Conservation (phyloP, 2,797 vertebrate genomes). For the Chelon labrosus region DNA sequence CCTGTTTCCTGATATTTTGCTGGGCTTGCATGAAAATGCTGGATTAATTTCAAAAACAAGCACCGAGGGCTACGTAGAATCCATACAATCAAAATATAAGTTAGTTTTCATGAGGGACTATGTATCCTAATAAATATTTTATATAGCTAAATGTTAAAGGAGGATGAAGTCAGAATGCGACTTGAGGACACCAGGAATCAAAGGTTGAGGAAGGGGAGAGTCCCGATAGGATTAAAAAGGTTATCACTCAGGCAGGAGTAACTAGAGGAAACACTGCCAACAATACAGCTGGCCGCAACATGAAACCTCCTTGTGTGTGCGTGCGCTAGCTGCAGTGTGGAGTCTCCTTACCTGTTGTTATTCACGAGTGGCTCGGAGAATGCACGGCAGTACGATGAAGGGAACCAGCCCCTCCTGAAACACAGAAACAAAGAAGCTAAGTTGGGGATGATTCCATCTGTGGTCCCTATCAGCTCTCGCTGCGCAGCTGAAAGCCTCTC, state of each 20-base stretch:
- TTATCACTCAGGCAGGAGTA: constrained; percentile 61
- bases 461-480: constrained; percentile 1
- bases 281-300: constrained; percentile 74
- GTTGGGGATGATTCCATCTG: constrained; percentile 40
- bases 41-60: constrained; percentile 15
- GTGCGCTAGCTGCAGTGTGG: constrained; percentile 45
- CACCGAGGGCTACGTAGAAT: constrained; percentile 5
- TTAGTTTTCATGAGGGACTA: not conserved
- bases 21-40: constrained; percentile 31
- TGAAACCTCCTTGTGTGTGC: constrained; percentile 60
- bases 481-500: constrained; percentile 14
- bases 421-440: constrained; percentile 45
- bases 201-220: constrained; percentile 62
- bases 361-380: constrained; percentile 88
- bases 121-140: not conserved
- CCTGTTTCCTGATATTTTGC: constrained; percentile 57
- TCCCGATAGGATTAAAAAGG: constrained; percentile 57
- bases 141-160: not conserved
- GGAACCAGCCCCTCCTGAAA: constrained; percentile 97
- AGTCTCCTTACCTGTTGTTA: constrained; percentile 87
- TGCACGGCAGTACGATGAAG: constrained; percentile 91
- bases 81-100: not conserved
- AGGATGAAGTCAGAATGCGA: constrained; percentile 18
- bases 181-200: constrained; percentile 54
- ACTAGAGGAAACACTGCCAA: constrained; percentile 72